Base-by-base conservation (phyloP, 2,113 vertebrate genomes). In the Trematocara variabile region DNA sequence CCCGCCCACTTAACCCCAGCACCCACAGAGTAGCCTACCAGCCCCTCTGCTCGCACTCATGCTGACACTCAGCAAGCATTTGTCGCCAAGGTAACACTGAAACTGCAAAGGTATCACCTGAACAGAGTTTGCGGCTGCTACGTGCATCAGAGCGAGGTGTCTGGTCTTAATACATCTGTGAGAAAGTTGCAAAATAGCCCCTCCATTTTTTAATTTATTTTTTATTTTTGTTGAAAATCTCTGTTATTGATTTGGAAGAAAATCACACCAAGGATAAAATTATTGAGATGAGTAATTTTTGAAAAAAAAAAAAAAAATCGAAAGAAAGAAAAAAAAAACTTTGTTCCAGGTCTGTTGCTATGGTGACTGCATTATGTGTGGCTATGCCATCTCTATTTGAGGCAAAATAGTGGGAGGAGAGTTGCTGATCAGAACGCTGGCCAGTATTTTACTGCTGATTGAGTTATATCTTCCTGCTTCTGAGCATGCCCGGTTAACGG, bases 361-460 rank as follows among this genome's bases (percentile, higher is more conserved):
- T 92, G 77, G 93, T 80, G 87, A 94, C 94, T 78, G 82, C 79
- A 82, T 75, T 81, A 92, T 86, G 81, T 85, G 86, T 86, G 77
- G 55, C 81, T 65, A 77, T 88, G 83, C 84, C 70, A 18, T 88
- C 87, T 90, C 91, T 94, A 92, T 95, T 93, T 94, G 88, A 93
- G 82, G 92, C 86, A 86, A 92, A 90, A 91, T 70, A 87, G 92
- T 94, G 82, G 93, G 93, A 92, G 93, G 89, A 89, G 91, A 92
- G 93, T 56, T 84, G 89, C 86, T 77, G 63, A 90, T 84, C 44
- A 55, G 65, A 89, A 83, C 8, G 9, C 54, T 68, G 81, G 68
- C 53, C 46, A 3, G 65, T 39, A 48, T 77, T 89, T 89, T 79
- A 82, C 55, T 52, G 81, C 68, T 48, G 85, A 81, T 68, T 80